Base-by-base conservation (phyloP, 2,113 vertebrate genomes). In the Glaucomys volans region DNA sequence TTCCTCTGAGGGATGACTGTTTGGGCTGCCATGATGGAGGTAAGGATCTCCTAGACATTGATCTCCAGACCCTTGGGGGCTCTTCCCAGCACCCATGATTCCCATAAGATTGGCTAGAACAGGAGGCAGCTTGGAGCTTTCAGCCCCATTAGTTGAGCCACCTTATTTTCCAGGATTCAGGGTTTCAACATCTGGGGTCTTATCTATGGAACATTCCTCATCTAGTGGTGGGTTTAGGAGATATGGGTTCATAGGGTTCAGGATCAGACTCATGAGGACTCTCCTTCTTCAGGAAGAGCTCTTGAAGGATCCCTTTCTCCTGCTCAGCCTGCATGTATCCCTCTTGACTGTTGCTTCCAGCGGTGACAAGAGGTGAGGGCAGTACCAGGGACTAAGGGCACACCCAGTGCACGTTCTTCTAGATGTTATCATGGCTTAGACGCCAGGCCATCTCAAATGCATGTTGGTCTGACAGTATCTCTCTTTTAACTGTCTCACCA, bases 231-330 rank as follows among this genome's bases (percentile, higher is more conserved):
- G 99, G 98, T 62, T 99, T 99, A 8, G 99, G 99, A 0, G 99
- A 99, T 95, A 99, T 97, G 26, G 99, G 99, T 66, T 99, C 99
- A 13, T 99, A 99, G 1, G 99, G 98, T 92, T 99, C 99, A 30
- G 99, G 99, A 67, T 99, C 99, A 1, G 99, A 99, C 87, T 99
- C 99, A 4, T 99, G 99, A 40, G 99, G 99, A 94, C 99, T 99
- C 87, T 99, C 99, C 94, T 99, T 99, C 96, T 98, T 99, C 22
- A 99, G 98, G 97, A 99, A 99, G 94, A 99, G 99, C 97, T 99
- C 99, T 98, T 99, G 99, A 74, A 99, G 98, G 87, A 99, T 99
- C 20, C 99, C 99, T 97, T 99, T 99, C 97, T 99, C 99, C 0
- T 99, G 95, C 91, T 99, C 99, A 10, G 99, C 99, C 97, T 99